These are phyloP conservation scores for Telenomus remus DNA, from an alignment of 1,140 invertebrate genomes.

Conservation along the genomic window DNA sequence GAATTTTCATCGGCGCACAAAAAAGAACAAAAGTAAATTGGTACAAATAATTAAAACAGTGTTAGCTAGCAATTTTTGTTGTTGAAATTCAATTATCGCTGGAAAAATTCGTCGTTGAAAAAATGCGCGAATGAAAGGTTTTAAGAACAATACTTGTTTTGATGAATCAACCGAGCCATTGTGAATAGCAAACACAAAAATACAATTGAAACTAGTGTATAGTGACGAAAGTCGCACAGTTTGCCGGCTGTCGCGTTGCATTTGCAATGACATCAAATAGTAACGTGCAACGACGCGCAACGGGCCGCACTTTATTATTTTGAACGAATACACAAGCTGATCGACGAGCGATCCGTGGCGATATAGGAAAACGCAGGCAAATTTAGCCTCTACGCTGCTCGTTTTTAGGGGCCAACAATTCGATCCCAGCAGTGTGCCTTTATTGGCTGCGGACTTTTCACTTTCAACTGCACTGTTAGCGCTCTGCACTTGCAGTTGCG, in stretches of 20 bases:
- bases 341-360: conserved; percentile 15
- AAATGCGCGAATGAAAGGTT: no score
- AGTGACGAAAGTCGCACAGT: conserved; percentile 2
- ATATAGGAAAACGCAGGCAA: conserved; percentile 32
- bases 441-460: conserved; percentile 46
- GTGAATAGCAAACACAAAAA: background rate
- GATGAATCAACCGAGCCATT: background rate
- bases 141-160: background rate
- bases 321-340: conserved; percentile 40
- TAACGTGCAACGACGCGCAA: conserved; percentile 26
- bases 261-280: conserved; percentile 28
- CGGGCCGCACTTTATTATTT: conserved; percentile 45
- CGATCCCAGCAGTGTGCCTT: conserved; percentile 26
- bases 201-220: background rate
- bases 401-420: conserved; percentile 45
- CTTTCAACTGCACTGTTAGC: conserved; percentile 32
- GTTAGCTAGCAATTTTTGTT: no score
- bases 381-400: conserved; percentile 11
- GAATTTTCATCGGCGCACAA: no score
- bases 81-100: no score
- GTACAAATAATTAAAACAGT: no score
- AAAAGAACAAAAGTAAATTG: no score
- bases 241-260: background rate
- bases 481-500: conserved; percentile 53
- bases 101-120: no score